Conservation (phyloP, 2,888 invertebrate species). For the Tipula vernalis region DNA sequence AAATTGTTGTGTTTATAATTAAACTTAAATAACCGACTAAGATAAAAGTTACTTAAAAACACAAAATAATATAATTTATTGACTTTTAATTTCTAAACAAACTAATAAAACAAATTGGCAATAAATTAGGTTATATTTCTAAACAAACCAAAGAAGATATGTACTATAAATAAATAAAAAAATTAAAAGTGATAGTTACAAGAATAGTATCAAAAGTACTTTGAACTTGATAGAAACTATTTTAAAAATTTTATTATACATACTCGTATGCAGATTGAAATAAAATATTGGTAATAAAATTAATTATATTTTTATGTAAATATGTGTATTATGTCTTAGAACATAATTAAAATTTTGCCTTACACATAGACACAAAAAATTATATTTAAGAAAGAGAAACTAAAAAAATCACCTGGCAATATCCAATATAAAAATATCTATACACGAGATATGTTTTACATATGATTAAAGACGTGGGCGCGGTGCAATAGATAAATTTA, state of each 20-base stretch:
- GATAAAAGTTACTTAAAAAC: neutral
- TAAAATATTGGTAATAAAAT: neutral
- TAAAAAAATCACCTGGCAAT: neutral
- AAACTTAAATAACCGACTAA: neutral
- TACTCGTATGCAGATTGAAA: neutral
- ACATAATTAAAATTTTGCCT: neutral
- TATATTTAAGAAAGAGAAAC: neutral
- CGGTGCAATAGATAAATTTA: neutral
- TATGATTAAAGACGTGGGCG: neutral
- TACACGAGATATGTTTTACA: neutral
- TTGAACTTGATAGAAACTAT: neutral
- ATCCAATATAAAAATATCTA: neutral
- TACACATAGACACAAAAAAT: neutral
- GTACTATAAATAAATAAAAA: neutral
- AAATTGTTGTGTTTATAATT: neutral
- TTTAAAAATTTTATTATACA: neutral
- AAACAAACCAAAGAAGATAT: neutral
- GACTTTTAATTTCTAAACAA: neutral
- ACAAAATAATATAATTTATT: neutral
- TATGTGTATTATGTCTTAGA: neutral
- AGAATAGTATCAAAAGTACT: neutral
- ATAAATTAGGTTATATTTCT: neutral
- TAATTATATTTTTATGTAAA: neutral
- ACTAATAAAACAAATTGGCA: neutral
- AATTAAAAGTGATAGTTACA: neutral